Conservation (phyloP, 2,113 vertebrate species). For the Grammomys surdaster region DNA sequence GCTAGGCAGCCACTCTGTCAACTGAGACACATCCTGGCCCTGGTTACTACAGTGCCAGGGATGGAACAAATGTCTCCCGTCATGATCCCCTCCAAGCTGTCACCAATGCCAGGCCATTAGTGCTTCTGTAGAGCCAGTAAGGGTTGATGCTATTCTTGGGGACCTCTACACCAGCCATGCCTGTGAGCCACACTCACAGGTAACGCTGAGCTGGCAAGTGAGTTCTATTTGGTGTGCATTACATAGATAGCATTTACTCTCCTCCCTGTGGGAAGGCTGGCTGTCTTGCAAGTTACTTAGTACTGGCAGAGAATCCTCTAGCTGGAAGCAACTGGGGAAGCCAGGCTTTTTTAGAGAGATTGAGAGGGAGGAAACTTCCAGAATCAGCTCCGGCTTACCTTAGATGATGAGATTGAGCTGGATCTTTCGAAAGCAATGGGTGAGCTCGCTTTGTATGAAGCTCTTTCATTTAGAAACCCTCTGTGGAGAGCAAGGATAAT, state of each 20-base stretch:
- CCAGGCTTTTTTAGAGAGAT: background rate
- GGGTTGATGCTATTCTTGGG: too few species aligned
- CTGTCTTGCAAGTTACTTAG: background rate
- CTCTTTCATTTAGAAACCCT: background rate
- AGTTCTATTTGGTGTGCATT: background rate
- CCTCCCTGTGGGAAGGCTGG: slow-evolving; percentile 27
- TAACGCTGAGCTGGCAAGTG: slow-evolving; percentile 12
- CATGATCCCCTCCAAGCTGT: background rate
- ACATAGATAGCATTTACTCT: fast-evolving
- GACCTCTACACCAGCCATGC: background rate
- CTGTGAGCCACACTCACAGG: too few species aligned
- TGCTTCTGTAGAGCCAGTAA: background rate
- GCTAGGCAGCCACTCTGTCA: background rate
- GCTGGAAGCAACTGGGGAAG: background rate
- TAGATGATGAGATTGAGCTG: slow-evolving; percentile 16
- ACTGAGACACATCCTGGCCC: background rate
- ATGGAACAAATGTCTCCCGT: fast-evolving
- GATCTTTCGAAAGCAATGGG: background rate
- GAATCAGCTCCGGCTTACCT: background rate
- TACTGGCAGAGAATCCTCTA: slow-evolving; percentile 13
- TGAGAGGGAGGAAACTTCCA: background rate
- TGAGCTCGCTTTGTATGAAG: background rate
- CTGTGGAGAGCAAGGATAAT: background rate
- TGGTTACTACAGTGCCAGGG: background rate
- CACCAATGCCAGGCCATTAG: background rate